phyloP scores from a whole-genome alignment of 92 coral and sea anemone genomes.

The Palythoa grandiflora region DNA sequence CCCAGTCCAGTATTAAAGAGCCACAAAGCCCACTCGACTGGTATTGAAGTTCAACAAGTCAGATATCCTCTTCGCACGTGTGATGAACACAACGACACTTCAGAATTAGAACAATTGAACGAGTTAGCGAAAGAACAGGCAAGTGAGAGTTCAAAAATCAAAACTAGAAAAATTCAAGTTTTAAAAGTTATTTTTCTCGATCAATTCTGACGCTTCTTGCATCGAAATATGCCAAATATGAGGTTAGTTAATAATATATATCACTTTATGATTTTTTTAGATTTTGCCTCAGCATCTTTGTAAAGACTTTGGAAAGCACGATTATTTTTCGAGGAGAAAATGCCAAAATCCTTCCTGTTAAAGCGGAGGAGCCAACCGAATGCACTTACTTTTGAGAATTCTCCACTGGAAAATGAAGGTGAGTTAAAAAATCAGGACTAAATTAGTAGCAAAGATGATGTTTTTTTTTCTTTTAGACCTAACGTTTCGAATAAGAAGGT shows the following conservation, averaged over 20 bases:
- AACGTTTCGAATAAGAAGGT: too few relatives aligned
- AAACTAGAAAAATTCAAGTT: not conserved
- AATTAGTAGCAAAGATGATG: not conserved
- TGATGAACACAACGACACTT: conserved; percentile 31
- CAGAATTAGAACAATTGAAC: conserved; percentile 5
- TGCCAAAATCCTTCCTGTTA: conserved; percentile 35
- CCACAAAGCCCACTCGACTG: conserved; percentile 41
- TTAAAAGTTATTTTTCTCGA: not conserved
- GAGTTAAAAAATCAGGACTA: conserved; percentile 1
- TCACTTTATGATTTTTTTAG: conserved; percentile 13
- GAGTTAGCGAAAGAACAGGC: conserved; percentile 51
- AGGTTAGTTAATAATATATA: conserved; percentile 23
- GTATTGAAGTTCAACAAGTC: conserved; percentile 49
- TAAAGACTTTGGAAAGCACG: not conserved
- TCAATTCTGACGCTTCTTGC: not conserved
- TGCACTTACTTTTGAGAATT: not conserved
- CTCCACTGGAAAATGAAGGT: conserved; percentile 19
- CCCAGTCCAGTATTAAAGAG: conserved; percentile 37
- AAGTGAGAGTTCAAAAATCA: conserved; percentile 21
- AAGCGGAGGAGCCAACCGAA: conserved; percentile 15
- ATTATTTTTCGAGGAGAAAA: not conserved
- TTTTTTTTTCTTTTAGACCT: not conserved
- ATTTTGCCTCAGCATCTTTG: not conserved
- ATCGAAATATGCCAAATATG: not conserved
- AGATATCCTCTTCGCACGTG: conserved; percentile 37